A percentile compares a stretch with the other conserved stretches of the same genome.
These are phyloP conservation scores for Microchrysa polita DNA, from an alignment of 2,888 invertebrate species.

Conservation along the genomic window DNA sequence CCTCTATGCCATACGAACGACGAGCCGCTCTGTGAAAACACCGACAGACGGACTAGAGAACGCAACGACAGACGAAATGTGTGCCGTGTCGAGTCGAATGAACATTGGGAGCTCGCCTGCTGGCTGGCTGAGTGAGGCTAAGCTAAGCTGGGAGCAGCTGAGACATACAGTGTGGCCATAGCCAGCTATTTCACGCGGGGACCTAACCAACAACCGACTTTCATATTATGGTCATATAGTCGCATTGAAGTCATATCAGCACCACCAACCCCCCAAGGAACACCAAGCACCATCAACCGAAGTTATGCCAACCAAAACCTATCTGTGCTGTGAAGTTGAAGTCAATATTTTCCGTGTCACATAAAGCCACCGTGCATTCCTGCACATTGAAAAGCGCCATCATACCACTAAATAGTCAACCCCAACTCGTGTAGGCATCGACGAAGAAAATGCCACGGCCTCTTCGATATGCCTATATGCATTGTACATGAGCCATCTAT, in stretches of 20 bases:
- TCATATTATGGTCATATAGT: neutral
- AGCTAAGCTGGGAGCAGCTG: constrained; percentile 30
- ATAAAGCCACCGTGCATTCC: constrained; percentile 1
- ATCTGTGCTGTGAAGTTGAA: constrained; percentile 18
- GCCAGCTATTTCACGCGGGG: constrained; percentile 9
- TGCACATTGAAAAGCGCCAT: neutral
- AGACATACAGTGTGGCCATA: neutral
- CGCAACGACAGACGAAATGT: constrained; percentile 37
- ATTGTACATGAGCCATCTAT: constrained; percentile 15
- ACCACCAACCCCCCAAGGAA: constrained; percentile 16
- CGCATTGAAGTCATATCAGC: constrained; percentile 19
- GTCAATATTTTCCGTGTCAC: constrained; percentile 30
- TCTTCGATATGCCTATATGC: constrained; percentile 21
- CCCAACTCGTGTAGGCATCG: constrained; percentile 23
- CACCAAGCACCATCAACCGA: constrained; percentile 16
- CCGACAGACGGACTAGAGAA: constrained; percentile 25
- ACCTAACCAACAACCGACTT: constrained; percentile 1
- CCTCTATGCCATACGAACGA: constrained; percentile 31
- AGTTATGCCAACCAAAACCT: constrained; percentile 8
- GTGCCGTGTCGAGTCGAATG: constrained; percentile 14
- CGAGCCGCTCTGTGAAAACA: constrained; percentile 19
- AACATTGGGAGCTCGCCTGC: too few species aligned
- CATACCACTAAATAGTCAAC: constrained; percentile 3
- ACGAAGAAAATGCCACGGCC: constrained; percentile 19
- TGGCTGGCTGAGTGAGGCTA: too few species aligned